Base-by-base conservation (phyloP, 2,797 vertebrate genomes). In the Tolypeutes matacus region DNA sequence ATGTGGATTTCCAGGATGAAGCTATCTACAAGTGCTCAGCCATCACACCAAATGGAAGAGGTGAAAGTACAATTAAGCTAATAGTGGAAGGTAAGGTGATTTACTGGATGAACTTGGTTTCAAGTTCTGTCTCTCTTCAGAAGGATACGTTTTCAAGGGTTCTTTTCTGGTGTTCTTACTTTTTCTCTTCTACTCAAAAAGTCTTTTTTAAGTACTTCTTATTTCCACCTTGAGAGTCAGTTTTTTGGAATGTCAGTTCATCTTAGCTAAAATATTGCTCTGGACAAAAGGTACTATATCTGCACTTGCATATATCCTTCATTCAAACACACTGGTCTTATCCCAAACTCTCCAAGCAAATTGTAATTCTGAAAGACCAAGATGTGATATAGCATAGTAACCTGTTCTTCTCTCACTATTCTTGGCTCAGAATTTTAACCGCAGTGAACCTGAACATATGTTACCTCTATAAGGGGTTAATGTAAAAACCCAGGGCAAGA, bases 1-100 rank as follows among this genome's bases (percentile, higher is more conserved):
- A 96, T 25, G 96, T 98, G 58, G 77, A 97, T 65, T 98, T 97
- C 75, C 51, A 70, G 11, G 97, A 98, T 49, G 94, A 98, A 95
- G 97, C 97, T 1, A 12, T 97, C 15, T 98, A 95, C 58, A 97
- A 91, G 15, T 98, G 97, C 83, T 97, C 73, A 9, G 97, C 97
- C 15, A 7, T 90, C 80, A 93, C 94, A 58, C 77, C 95, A 14
- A 87, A 67, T 14, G 97, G 95, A 83, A 96, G 97, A 70, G 96
- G 97, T 0, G n/a, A 97, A 78, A 96, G 83, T 18, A 97, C 91
- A 70, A 56, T 97, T 76, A 97, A 98, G 70, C 88, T 98, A 83
- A 76, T 95, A 25, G 95, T 97, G 83, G 95, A 98, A 96, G 97
- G 97, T 98, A 94, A 96, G 96, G 23, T 8, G 42, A 76, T 80